Conservation (phyloP, 2,888 invertebrate species). For the Machimus rusticus region DNA sequence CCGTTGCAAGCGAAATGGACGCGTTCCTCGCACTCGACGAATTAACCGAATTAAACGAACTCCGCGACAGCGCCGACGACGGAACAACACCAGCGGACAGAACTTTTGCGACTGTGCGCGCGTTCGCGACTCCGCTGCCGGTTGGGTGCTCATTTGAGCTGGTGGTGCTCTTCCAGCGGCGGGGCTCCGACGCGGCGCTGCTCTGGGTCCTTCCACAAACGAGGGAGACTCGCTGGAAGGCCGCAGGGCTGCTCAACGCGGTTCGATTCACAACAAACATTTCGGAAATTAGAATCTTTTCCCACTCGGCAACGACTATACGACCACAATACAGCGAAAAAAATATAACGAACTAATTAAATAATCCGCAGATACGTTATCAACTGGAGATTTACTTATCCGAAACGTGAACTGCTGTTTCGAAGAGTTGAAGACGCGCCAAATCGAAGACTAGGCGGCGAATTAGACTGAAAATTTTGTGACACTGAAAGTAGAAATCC, state of each 20-base stretch:
- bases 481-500: background rate
- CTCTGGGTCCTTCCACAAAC: background rate
- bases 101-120: background rate
- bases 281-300: background rate
- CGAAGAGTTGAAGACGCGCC: background rate
- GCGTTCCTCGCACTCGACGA: background rate
- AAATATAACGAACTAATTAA: background rate
- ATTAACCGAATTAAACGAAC: background rate
- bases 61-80: background rate
- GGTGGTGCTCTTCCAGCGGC: conserved; percentile 17
- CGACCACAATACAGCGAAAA: background rate
- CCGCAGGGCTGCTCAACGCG: background rate
- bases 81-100: background rate
- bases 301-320: background rate
- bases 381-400: background rate
- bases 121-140: background rate
- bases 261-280: background rate
- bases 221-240: background rate
- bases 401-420: background rate
- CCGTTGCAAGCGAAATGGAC: background rate
- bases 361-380: background rate
- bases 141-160: background rate
- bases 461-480: background rate
- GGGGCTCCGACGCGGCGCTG: background rate
- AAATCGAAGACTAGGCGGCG: background rate